Evolutionary conservation across 2,888 invertebrate genomes (phyloP).

Genomic region (Heliconius erato): DNA sequence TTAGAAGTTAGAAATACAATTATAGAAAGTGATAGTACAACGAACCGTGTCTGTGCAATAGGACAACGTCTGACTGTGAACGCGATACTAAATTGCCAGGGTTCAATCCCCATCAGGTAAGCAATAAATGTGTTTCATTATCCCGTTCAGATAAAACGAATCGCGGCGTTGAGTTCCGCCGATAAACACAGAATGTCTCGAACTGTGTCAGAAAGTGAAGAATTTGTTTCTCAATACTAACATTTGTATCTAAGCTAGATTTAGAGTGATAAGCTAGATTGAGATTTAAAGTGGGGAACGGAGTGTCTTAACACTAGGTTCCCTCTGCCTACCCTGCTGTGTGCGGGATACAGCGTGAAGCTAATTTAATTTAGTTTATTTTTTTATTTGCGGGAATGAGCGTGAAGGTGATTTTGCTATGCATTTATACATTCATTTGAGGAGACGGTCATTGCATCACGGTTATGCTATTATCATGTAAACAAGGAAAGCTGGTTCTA

Average conservation of each 20-base stretch:
- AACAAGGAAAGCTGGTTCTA: conserved; percentile 9
- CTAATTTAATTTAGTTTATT: too few relatives aligned
- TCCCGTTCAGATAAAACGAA: background rate
- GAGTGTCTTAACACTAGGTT: too few relatives aligned
- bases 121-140: too few relatives aligned
- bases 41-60: too few relatives aligned
- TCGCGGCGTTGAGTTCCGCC: background rate
- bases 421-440: background rate
- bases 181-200: background rate
- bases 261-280: too few relatives aligned
- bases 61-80: too few relatives aligned
- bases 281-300: too few relatives aligned
- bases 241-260: background rate
- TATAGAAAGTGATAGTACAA: background rate
- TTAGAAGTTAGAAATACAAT: background rate
- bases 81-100: too few relatives aligned
- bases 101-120: too few relatives aligned
- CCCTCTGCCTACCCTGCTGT: too few relatives aligned
- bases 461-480: conserved; percentile 27
- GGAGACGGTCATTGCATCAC: conserved; percentile 23
- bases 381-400: background rate
- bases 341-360: too few relatives aligned
- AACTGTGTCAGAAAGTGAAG: background rate
- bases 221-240: background rate
- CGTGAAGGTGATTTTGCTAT: background rate